Conservation (phyloP, 2,888 invertebrate genomes). For the Drosophila infuscata region DNA sequence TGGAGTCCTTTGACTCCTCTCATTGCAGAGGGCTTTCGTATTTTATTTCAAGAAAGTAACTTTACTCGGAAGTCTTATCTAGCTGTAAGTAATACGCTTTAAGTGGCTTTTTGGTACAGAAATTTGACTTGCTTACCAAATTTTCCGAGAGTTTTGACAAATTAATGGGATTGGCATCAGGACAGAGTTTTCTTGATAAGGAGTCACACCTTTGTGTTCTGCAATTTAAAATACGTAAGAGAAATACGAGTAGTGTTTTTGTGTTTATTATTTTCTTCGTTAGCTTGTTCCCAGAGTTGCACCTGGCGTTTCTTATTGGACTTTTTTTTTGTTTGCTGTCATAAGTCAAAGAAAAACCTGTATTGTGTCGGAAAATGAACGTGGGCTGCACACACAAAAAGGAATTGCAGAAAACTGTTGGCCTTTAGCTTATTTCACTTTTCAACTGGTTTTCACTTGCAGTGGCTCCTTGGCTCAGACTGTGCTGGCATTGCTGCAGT, state of each 20-base stretch:
- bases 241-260: neutral
- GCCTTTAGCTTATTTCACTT: slow-evolving; percentile 15
- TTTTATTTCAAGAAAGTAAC: neutral
- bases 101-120: neutral
- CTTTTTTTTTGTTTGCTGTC: slow-evolving; percentile 22
- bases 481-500: neutral
- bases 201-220: neutral
- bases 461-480: slow-evolving; percentile 5
- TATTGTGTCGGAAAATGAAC: slow-evolving; percentile 6
- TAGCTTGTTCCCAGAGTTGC: neutral
- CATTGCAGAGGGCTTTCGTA: neutral
- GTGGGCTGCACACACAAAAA: slow-evolving; percentile 16
- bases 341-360: slow-evolving; percentile 5
- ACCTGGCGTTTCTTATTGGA: slow-evolving; percentile 18
- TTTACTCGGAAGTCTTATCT: neutral
- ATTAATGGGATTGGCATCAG: neutral
- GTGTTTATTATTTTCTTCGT: neutral
- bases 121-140: neutral
- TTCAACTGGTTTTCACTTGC: slow-evolving; percentile 25
- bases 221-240: neutral
- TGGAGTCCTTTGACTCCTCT: slow-evolving; percentile 6
- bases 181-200: neutral
- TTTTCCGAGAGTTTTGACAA: neutral
- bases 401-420: slow-evolving; percentile 1
- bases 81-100: neutral